These are phyloP conservation scores for Edolisoma coerulescens DNA, from an alignment of 2,113 vertebrate genomes.

Conservation along the genomic window DNA sequence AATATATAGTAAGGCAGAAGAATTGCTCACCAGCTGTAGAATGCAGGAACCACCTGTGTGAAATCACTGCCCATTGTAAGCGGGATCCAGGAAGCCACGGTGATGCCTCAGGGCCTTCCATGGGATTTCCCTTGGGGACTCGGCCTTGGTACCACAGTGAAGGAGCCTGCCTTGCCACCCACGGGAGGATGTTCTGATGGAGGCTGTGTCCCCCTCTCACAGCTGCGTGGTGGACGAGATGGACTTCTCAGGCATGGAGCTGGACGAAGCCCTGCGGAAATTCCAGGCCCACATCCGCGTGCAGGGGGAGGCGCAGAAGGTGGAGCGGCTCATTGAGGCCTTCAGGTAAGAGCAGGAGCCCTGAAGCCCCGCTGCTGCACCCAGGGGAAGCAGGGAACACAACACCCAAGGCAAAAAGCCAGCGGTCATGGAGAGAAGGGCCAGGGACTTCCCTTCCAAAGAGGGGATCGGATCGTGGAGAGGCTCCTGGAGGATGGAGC, in stretches of 20 bases:
- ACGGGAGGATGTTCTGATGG: background rate
- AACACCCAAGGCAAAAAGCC: background rate
- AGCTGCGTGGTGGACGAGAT: slow-evolving; percentile 99
- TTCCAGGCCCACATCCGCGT: slow-evolving; percentile 98
- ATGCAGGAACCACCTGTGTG: background rate
- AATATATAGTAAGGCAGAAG: background rate
- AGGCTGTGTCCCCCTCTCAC: background rate
- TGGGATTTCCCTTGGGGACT: background rate
- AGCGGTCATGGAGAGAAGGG: background rate
- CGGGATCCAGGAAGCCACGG: background rate
- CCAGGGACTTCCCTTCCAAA: background rate
- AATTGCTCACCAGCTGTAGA: background rate
- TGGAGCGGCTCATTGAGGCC: slow-evolving; percentile 98
- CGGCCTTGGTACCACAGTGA: background rate
- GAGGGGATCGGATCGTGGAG: background rate
- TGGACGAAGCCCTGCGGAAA: slow-evolving; percentile 94
- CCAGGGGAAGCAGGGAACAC: background rate
- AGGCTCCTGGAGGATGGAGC: background rate
- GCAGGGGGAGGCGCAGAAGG: slow-evolving; percentile 97
- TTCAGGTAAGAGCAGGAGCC: slow-evolving; percentile 82
- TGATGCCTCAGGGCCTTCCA: background rate
- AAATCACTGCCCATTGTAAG: background rate
- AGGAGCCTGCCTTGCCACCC: background rate
- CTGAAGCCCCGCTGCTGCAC: background rate
- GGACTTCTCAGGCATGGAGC: slow-evolving; percentile 97